These are phyloP conservation scores for Cryptus viduatorius DNA, from an alignment of 2,888 invertebrate genomes.

Conservation along the genomic window DNA sequence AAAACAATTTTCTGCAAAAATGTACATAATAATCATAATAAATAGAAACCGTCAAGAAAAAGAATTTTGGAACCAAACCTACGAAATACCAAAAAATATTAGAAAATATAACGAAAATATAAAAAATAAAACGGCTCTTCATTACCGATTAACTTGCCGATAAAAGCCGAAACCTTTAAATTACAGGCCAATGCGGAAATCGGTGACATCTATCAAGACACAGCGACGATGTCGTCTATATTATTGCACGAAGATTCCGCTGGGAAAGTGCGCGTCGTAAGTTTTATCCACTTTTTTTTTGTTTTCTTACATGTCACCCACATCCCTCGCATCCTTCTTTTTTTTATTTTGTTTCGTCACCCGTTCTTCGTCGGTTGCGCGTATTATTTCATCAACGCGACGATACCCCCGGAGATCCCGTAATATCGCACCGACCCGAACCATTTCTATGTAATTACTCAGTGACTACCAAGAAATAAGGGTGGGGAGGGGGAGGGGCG, in stretches of 20 bases:
- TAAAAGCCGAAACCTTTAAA: not conserved
- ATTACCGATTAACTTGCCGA: not conserved
- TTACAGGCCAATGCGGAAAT: slow-evolving; percentile 88
- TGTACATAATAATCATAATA: no score
- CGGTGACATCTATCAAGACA: slow-evolving; percentile 95
- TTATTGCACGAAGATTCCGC: slow-evolving; percentile 93
- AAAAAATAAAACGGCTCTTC: not conserved
- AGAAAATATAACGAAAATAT: not conserved
- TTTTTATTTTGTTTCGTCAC: slow-evolving; percentile 54
- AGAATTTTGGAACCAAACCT: no score
- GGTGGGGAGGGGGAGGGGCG: slow-evolving; percentile 9
- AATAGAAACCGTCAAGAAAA: no score
- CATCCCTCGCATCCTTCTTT: slow-evolving; percentile 18
- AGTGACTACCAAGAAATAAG: not conserved
- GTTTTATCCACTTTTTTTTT: slow-evolving; percentile 80
- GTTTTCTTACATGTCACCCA: slow-evolving; percentile 31
- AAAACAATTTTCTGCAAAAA: no score
- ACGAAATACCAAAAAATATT: no score
- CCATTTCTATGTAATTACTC: slow-evolving; percentile 53
- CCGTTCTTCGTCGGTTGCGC: slow-evolving; percentile 37
- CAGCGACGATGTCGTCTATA: slow-evolving; percentile 94
- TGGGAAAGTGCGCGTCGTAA: slow-evolving; percentile 94
- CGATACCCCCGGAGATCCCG: slow-evolving; percentile 46
- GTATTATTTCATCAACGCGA: slow-evolving; percentile 67
- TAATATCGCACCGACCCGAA: slow-evolving; percentile 45